Evolutionary conservation across 2,113 vertebrate genomes (phyloP).

Genomic region (Tachysurus vachellii): DNA sequence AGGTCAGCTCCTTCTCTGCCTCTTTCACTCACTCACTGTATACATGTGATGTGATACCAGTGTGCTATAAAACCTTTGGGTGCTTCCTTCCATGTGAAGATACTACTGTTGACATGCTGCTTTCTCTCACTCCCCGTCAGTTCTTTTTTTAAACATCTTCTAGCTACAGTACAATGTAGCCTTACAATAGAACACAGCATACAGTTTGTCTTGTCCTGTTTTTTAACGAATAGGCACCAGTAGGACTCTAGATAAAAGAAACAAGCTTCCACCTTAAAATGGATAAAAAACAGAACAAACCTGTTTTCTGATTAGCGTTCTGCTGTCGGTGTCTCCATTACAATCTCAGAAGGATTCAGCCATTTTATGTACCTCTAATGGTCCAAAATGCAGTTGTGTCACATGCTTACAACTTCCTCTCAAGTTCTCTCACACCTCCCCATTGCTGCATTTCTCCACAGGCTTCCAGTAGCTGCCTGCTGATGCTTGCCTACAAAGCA

Average conservation of each 20-base stretch:
- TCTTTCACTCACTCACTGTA: slow-evolving; percentile 40
- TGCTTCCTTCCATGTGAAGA: slow-evolving; percentile 25
- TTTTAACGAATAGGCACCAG: slow-evolving; percentile 10
- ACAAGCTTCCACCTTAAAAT: slow-evolving; percentile 12
- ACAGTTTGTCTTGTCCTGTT: background rate
- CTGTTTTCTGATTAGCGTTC: slow-evolving; percentile 16
- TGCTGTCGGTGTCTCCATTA: too few relatives aligned
- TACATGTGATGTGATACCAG: slow-evolving; percentile 32
- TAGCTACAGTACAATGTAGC: background rate
- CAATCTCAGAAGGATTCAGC: too few relatives aligned
- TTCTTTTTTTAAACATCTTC: background rate
- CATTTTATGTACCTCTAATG: too few relatives aligned
- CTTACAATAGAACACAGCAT: background rate
- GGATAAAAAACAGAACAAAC: slow-evolving; percentile 15
- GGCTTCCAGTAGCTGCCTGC: too few relatives aligned
- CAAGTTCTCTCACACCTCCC: too few relatives aligned
- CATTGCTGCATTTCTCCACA: too few relatives aligned
- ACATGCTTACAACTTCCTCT: too few relatives aligned
- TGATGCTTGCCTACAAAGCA: too few relatives aligned
- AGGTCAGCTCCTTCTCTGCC: slow-evolving; percentile 43
- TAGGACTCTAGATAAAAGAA: background rate
- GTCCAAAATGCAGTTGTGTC: too few relatives aligned
- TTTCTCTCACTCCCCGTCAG: background rate
- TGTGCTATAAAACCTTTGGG: slow-evolving; percentile 10
- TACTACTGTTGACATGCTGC: background rate